These are phyloP conservation scores for Esperia sulphurella DNA, from an alignment of 2,888 invertebrate species.

Conservation along the genomic window DNA sequence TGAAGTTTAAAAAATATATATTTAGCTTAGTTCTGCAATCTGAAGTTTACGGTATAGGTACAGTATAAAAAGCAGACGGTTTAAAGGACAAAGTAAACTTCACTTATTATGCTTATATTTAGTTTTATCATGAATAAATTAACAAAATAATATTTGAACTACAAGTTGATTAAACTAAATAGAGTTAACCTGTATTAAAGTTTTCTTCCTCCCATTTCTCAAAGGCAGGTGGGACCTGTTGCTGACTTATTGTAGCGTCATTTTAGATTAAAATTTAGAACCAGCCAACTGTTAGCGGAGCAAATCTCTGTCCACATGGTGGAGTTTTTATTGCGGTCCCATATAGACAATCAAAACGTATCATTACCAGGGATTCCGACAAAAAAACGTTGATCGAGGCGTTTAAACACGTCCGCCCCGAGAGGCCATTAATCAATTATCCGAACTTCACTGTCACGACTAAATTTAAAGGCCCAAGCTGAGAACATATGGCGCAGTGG, in stretches of 20 bases:
- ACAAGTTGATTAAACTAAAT: too few relatives aligned
- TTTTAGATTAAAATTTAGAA: slow-evolving; percentile 8
- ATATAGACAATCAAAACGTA: slow-evolving; percentile 69
- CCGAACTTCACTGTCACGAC: slow-evolving; percentile 64
- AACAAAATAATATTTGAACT: too few relatives aligned
- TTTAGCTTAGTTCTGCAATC: too few relatives aligned
- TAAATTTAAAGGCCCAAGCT: slow-evolving; percentile 56
- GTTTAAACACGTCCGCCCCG: slow-evolving; percentile 72
- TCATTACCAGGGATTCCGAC: slow-evolving; percentile 66
- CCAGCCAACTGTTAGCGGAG: slow-evolving; percentile 45
- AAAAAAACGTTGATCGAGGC: slow-evolving; percentile 62
- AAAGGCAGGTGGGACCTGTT: background rate
- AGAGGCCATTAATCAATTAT: slow-evolving; percentile 72
- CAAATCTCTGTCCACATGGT: slow-evolving; percentile 68
- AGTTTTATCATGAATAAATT: too few relatives aligned
- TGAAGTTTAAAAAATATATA: too few relatives aligned
- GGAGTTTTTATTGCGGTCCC: slow-evolving; percentile 43
- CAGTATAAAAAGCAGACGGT: too few relatives aligned
- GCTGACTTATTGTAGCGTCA: too few relatives aligned
- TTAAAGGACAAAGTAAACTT: too few relatives aligned
- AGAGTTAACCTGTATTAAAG: too few relatives aligned
- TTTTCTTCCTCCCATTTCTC: background rate
- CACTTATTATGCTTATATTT: too few relatives aligned
- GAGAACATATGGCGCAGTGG: slow-evolving; percentile 64
- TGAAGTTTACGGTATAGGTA: too few relatives aligned